Evolutionary conservation across 2,113 vertebrate species (phyloP).

Genomic region (Ammodramus savannarum): DNA sequence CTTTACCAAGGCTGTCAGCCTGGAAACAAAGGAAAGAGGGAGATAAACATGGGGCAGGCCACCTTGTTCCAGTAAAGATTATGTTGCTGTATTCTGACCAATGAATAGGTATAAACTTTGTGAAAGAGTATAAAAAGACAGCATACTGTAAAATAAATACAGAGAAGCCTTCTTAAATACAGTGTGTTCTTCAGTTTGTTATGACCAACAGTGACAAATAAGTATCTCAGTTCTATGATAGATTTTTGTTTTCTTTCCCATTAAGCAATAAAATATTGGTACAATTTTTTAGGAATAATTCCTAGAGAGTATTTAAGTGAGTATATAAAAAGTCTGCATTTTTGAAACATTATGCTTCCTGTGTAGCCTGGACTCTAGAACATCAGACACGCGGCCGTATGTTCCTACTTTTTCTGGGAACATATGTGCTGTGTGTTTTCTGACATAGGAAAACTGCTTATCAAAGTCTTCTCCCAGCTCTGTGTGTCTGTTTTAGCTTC

Average conservation of each 20-base stretch:
- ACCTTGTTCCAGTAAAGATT: not conserved
- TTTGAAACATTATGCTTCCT: not conserved
- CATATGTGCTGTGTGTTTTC: not conserved
- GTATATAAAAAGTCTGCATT: not conserved
- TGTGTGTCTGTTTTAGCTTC: not conserved
- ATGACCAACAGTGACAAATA: not conserved
- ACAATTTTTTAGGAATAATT: not conserved
- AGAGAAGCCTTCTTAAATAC: not conserved
- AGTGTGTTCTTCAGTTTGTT: not conserved
- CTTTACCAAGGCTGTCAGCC: not conserved
- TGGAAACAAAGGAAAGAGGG: not conserved
- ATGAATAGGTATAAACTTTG: not conserved
- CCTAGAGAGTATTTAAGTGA: not conserved
- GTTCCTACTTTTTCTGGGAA: not conserved
- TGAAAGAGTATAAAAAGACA: not conserved
- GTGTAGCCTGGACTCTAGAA: not conserved
- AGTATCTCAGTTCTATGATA: not conserved
- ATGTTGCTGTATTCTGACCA: not conserved
- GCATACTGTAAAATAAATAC: not conserved
- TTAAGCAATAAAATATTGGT: not conserved
- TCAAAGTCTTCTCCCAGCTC: not conserved
- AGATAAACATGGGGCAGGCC: not conserved
- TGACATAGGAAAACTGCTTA: not conserved
- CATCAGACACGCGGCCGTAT: too few species aligned
- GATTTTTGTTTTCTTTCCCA: not conserved